These are phyloP conservation scores for Cavia aperea DNA, from an alignment of 2,113 vertebrate species.

Conservation along the genomic window DNA sequence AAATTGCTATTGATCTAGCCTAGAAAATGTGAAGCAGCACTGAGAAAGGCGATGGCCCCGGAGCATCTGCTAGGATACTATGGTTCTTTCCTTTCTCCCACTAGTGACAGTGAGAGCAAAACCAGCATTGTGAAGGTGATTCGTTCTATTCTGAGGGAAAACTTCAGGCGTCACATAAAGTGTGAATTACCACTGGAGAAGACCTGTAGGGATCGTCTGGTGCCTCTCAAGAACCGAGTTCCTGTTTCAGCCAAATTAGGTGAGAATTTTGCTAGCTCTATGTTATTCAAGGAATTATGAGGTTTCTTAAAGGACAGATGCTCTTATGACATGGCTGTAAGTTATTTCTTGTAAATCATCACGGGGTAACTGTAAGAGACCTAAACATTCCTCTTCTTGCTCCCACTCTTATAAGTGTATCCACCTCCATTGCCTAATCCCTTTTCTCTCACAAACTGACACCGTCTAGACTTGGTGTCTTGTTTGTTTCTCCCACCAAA, in stretches of 20 bases:
- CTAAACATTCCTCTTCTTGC: neutral
- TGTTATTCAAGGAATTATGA: neutral
- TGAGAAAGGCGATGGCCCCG: no score
- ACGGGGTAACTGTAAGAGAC: neutral
- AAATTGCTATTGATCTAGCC: neutral
- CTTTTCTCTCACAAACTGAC: neutral
- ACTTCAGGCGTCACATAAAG: conserved; percentile 86
- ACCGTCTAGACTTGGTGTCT: neutral
- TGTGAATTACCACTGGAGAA: conserved; percentile 82
- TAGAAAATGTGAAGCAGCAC: neutral
- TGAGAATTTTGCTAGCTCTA: conserved; percentile 70
- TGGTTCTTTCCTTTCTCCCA: conserved; percentile 9
- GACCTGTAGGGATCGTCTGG: conserved; percentile 80
- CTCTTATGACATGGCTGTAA: neutral
- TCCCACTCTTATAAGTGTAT: neutral
- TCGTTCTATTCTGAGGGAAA: conserved; percentile 91
- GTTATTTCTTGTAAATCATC: neutral
- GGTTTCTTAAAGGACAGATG: neutral
- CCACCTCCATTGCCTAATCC: neutral
- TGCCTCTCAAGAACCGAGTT: conserved; percentile 81
- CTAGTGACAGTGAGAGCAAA: conserved; percentile 89
- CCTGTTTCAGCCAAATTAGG: conserved; percentile 89
- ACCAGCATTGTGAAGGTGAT: conserved; percentile 90
- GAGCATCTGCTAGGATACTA: accelerated
- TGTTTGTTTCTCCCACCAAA: neutral